A percentile compares a stretch with the other conserved stretches of the same genome.
These are phyloP conservation scores for Cuniculus paca DNA, from an alignment of 2,797 vertebrate species.

Conservation along the genomic window DNA sequence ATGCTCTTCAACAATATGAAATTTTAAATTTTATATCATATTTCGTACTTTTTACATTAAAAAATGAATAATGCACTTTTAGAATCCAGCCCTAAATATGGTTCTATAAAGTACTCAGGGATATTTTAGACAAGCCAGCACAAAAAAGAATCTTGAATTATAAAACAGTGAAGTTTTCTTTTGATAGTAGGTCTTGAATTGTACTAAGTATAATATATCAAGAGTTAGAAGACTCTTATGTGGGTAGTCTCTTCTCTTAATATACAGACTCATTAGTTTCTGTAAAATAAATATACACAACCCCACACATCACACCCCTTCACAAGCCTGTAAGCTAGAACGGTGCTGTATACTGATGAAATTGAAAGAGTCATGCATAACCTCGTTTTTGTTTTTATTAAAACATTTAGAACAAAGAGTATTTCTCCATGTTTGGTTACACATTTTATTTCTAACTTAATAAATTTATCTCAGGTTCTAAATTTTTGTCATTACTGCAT, in stretches of 20 bases:
- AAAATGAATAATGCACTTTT: conserved; percentile 22
- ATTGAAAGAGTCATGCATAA: not conserved
- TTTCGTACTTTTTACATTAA: not conserved
- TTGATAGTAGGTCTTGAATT: not conserved
- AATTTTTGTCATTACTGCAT: conserved; percentile 29
- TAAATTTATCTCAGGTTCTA: not conserved
- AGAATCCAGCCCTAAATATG: conserved; percentile 4
- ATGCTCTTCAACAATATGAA: not conserved
- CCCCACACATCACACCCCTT: not conserved
- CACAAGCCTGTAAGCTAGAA: not conserved
- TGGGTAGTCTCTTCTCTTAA: not conserved
- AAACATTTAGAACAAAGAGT: conserved; percentile 8
- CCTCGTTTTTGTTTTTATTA: conserved; percentile 19
- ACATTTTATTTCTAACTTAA: conserved; percentile 54
- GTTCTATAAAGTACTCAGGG: not conserved
- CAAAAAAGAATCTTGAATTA: not conserved
- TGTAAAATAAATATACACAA: not conserved
- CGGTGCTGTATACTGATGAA: not conserved
- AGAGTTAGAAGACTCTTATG: conserved; percentile 40
- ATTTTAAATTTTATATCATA: not conserved
- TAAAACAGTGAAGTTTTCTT: conserved; percentile 25
- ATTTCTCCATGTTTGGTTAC: conserved; percentile 52
- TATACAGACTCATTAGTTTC: not conserved
- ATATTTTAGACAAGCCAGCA: not conserved
- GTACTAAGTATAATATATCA: conserved; percentile 16